These are phyloP conservation scores for Diplazon laetatorius DNA, from an alignment of 2,888 invertebrate genomes.

Conservation along the genomic window DNA sequence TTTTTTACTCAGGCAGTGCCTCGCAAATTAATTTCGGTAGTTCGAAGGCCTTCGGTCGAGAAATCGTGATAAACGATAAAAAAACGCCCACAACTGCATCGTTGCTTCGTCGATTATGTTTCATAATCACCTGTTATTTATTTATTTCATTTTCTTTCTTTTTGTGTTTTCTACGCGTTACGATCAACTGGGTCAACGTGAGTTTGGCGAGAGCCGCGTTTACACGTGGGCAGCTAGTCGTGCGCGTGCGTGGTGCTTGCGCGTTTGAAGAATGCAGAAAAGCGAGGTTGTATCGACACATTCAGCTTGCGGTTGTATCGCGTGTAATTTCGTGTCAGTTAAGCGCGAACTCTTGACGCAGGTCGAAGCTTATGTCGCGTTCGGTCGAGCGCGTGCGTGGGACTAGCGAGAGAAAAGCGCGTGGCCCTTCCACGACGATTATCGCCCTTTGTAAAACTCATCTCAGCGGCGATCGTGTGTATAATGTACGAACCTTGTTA, in stretches of 20 bases:
- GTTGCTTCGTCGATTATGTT: slow-evolving; percentile 11
- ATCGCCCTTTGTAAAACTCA: background rate
- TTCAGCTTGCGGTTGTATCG: slow-evolving; percentile 6
- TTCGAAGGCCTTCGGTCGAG: background rate
- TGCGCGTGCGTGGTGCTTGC: slow-evolving; percentile 38
- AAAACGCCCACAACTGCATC: slow-evolving; percentile 15
- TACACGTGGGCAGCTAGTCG: slow-evolving; percentile 51
- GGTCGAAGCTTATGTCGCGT: slow-evolving; percentile 10
- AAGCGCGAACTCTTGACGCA: slow-evolving; percentile 51
- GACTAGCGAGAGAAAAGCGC: background rate
- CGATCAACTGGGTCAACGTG: slow-evolving; percentile 40
- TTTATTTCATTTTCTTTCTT: background rate
- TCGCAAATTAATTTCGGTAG: slow-evolving; percentile 28
- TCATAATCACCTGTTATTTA: background rate
- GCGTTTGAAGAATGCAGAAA: slow-evolving; percentile 11
- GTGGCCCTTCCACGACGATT: slow-evolving; percentile 20
- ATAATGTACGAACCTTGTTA: background rate
- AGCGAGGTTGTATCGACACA: slow-evolving; percentile 17
- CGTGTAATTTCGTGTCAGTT: slow-evolving; percentile 23
- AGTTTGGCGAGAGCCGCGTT: slow-evolving; percentile 19
- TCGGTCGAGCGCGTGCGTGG: slow-evolving; percentile 3
- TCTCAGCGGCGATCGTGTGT: background rate
- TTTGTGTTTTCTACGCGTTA: background rate
- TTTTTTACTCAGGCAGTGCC: too few relatives aligned
- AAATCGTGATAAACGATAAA: slow-evolving; percentile 15